phyloP scores from a whole-genome alignment of 2,888 invertebrate genomes.

The Apamea sordens region DNA sequence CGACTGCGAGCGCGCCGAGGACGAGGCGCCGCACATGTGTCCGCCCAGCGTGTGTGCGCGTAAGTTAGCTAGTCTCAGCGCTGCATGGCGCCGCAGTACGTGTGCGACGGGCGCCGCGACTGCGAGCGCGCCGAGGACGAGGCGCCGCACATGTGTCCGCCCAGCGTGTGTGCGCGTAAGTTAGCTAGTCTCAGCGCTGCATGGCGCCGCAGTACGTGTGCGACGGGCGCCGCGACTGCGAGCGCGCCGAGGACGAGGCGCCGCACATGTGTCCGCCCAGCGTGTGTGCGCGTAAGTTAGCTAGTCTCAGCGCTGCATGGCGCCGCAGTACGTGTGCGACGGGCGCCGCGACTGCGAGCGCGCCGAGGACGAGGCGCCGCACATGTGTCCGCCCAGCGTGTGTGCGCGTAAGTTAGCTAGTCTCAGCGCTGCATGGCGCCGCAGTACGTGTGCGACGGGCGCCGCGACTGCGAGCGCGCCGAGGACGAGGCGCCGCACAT shows the following conservation, averaged over 20 bases:
- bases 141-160: slow-evolving; percentile 74
- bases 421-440: slow-evolving; percentile 83
- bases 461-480: slow-evolving; percentile 78
- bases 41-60: slow-evolving; percentile 76
- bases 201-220: slow-evolving; percentile 85
- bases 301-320: slow-evolving; percentile 83
- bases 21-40: slow-evolving; percentile 81
- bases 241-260: slow-evolving; percentile 80
- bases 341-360: slow-evolving; percentile 80
- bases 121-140: slow-evolving; percentile 83
- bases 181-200: no score
- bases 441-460: slow-evolving; percentile 85
- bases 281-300: slow-evolving; percentile 79
- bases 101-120: slow-evolving; percentile 86
- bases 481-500: slow-evolving; percentile 82
- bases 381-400: slow-evolving; percentile 75
- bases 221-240: slow-evolving; percentile 84
- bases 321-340: slow-evolving; percentile 85
- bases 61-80: no score
- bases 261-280: slow-evolving; percentile 73
- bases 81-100: slow-evolving; percentile 84
- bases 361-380: slow-evolving; percentile 81
- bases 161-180: slow-evolving; percentile 77
- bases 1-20: slow-evolving; percentile 82
- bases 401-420: slow-evolving; percentile 80